Evolutionary conservation across 1,140 invertebrate species (phyloP).

Genomic region (Scaptomyza hsui): DNA sequence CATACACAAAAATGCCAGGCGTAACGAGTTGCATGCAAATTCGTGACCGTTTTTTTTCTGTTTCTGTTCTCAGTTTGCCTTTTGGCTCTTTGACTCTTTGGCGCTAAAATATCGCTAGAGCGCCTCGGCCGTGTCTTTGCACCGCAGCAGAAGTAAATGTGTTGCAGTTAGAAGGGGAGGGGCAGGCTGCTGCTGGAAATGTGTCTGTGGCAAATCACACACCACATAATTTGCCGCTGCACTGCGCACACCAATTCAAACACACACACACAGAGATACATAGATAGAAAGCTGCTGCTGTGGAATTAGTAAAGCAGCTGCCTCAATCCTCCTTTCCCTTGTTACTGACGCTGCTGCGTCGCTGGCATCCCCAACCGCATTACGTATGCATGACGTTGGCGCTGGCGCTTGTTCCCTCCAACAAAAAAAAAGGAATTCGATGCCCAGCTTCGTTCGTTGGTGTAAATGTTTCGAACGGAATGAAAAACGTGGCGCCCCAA

Average conservation of each 20-base stretch:
- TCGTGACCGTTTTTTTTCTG: constrained; percentile 30
- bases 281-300: constrained; percentile 41
- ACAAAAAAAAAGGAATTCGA: not conserved
- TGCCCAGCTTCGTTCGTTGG: constrained; percentile 52
- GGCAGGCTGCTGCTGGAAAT: constrained; percentile 11
- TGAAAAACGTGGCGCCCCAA: constrained; percentile 35
- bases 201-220: constrained; percentile 77
- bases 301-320: constrained; percentile 70
- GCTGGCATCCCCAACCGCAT: constrained; percentile 69
- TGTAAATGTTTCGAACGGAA: constrained; percentile 67
- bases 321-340: constrained; percentile 7
- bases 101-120: constrained; percentile 65
- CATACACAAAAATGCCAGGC: constrained; percentile 55
- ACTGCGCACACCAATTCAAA: constrained; percentile 48
- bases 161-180: constrained; percentile 18
- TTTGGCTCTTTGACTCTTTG: constrained; percentile 36
- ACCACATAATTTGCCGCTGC: constrained; percentile 81
- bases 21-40: constrained; percentile 81
- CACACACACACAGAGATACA: constrained; percentile 13
- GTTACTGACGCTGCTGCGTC: constrained; percentile 35
- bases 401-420: constrained; percentile 21
- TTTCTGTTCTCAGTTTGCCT: constrained; percentile 21
- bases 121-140: constrained; percentile 32
- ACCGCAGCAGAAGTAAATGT: constrained; percentile 55
- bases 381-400: constrained; percentile 77